Percentiles rank a stretch among this genome's conserved stretches.
phyloP scores from a whole-genome alignment of 1,140 invertebrate genomes.

The Ostrea denselamellosa region DNA sequence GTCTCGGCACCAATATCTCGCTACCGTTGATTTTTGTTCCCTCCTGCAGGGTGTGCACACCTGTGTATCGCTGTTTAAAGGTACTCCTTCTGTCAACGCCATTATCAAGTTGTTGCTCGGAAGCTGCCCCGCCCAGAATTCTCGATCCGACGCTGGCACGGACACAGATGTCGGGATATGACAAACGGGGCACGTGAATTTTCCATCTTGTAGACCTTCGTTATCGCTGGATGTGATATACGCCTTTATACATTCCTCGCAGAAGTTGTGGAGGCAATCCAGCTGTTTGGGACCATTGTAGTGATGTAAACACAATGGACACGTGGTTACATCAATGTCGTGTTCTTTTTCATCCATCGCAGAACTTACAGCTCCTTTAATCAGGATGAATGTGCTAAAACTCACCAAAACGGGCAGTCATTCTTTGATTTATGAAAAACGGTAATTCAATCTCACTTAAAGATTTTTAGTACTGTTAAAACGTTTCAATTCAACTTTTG shows the following conservation, averaged over 20 bases:
- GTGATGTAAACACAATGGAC: slow-evolving; percentile 47
- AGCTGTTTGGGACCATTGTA: slow-evolving; percentile 46
- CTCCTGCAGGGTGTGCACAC: slow-evolving; percentile 40
- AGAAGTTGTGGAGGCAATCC: slow-evolving; percentile 50
- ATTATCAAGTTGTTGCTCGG: not conserved
- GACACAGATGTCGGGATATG: slow-evolving; percentile 13
- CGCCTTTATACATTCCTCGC: slow-evolving; percentile 42
- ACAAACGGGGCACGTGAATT: slow-evolving; percentile 43
- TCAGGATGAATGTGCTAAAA: not conserved
- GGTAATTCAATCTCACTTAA: no score
- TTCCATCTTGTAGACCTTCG: not conserved
- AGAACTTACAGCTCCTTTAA: not conserved
- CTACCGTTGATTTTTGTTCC: not conserved
- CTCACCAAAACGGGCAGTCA: not conserved
- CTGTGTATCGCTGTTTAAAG: not conserved
- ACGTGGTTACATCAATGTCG: slow-evolving; percentile 21
- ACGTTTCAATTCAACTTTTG: not conserved
- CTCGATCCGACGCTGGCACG: not conserved
- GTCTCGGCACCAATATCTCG: slow-evolving; percentile 36
- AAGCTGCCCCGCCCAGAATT: slow-evolving; percentile 22
- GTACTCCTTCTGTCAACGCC: not conserved
- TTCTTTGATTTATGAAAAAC: no score
- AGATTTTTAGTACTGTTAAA: no score
- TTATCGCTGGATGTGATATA: slow-evolving; percentile 39
- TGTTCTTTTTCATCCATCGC: not conserved